Evolutionary conservation across 2,797 vertebrate genomes (phyloP), one percentile per base, ranked within the genome.

Genomic region (Cossypha polioptera): DNA sequence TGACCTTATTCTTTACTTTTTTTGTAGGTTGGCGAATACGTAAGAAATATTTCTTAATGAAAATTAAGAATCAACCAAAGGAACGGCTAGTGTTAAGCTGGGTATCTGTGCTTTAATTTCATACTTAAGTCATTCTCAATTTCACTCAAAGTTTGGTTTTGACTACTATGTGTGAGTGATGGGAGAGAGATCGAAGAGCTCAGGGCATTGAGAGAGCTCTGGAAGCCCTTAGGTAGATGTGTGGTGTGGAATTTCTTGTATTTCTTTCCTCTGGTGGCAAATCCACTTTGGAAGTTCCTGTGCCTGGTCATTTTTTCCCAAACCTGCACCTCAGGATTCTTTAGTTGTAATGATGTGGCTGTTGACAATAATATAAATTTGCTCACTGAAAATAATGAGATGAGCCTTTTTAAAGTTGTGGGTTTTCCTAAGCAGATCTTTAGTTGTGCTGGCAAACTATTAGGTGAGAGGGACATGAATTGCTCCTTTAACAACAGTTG

Each of bases 1-100:
- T 78, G 74, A 50, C n/a, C 42, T 68, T 84, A 94, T 66, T 81
- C 72, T 65, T 86, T 96, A 7, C 7, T 90, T 62, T 80, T 79
- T 54, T 78, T 92, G 43, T 81, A 99, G 99, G 99, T 65, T 99
- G 99, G 99, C 98, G 99, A 92, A 98, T 99, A 98, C 98, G 99
- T 96, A 99, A 99, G 98, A 99, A 98, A 93, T 99, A 99, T 90
- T 99, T 99, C 94, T 97, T 99, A 87, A 98, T 99, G 96, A 99
- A 98, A 98, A 98, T 98, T 97, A 99, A 99, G 98, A 99, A 99
- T 95, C 99, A 98, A 95, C 98, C 98, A 92, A 99, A 99, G 97
- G 99, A 99, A 78, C 96, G 98, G 22, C 98, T 99, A 28, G 97
- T 99, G 75, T 98, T 99, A 97, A 99, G 98, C 98, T 99, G 99